These are phyloP conservation scores for Mus spicilegus DNA, from an alignment of 2,113 vertebrate genomes.

Conservation along the genomic window DNA sequence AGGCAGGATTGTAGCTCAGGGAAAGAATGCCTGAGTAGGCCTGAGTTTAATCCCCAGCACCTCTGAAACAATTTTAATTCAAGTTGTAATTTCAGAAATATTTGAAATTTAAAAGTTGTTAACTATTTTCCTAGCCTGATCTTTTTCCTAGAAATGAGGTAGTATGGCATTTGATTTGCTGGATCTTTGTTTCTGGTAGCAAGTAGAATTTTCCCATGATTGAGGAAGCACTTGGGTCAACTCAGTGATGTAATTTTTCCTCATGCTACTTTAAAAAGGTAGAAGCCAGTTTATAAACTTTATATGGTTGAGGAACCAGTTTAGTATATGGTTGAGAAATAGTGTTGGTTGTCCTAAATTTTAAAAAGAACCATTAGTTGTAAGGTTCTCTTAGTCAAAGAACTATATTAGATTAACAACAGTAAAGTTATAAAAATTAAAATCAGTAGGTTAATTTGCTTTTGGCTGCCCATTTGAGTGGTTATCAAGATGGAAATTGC, in stretches of 20 bases:
- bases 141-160: background rate
- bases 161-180: background rate
- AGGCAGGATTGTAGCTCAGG: background rate
- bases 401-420: background rate
- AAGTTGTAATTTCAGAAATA: slow-evolving; percentile 35
- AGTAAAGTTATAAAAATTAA: background rate
- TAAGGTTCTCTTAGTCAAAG: background rate
- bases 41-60: background rate
- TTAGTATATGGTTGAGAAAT: background rate
- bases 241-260: slow-evolving; percentile 23
- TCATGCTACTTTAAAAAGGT: slow-evolving; percentile 19
- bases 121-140: background rate
- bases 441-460: background rate
- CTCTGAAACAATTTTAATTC: background rate
- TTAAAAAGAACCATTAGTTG: slow-evolving; percentile 4
- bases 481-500: background rate
- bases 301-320: slow-evolving; percentile 14
- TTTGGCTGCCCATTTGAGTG: slow-evolving; percentile 1
- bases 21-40: background rate
- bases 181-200: slow-evolving; percentile 26
- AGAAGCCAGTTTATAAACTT: slow-evolving; percentile 18
- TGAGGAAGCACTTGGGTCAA: slow-evolving; percentile 28
- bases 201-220: background rate
- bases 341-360: slow-evolving; percentile 2
- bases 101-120: slow-evolving; percentile 37